Evolutionary conservation across 1,140 invertebrate species (phyloP), one percentile per base, ranked within the genome.

Genomic region (Drosophila lacertosa): DNA sequence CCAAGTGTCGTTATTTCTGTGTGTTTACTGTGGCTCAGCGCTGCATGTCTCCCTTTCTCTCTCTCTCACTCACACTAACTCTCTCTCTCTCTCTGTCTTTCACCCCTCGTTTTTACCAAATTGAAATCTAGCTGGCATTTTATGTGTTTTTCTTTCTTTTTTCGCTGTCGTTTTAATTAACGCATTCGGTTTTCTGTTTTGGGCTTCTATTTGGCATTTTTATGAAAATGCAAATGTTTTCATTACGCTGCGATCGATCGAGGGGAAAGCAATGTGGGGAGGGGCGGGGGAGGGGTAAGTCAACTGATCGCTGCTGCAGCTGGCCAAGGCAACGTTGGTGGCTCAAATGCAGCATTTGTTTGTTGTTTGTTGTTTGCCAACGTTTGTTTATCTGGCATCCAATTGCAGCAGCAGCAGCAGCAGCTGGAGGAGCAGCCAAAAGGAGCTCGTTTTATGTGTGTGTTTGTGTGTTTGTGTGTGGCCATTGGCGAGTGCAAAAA

Each of bases 181-280:
- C 81, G 81, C 62, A 32, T 42, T 62, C 33, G n/a, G n/a, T 42
- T 51, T 51, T 47, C 47, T 66, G 32, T 18, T 24, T n/a, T 39
- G 26, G 51, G 35, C 51, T 67, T 66, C 69, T 63, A 50, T 39
- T 80, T 76, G 81, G 67, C 80, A 80, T 80, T 84, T 84, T 54
- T 81, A 84, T 84, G 80, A 81, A 81, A 84, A 84, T 84, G 81
- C 72, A 81, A 84, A 84, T 84, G 80, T 86, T 86, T 84, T 81
- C 81, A 86, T 84, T 86, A 57, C 44, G 32, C 44, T 18, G 33
- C 58, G 18, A 64, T 45, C 35, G 50, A 75, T 76, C 64, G 57
- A 45, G 20, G 20, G 10, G 11, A n/a, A n/a, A 10, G 18, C 37
- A 40, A 4, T 1, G 32, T 11, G 7, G 24, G 15, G 3, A 13